A percentile compares a stretch with the other conserved stretches of the same genome.
phyloP scores from a whole-genome alignment of 2,113 vertebrate species.

The Mustela lutreola region DNA sequence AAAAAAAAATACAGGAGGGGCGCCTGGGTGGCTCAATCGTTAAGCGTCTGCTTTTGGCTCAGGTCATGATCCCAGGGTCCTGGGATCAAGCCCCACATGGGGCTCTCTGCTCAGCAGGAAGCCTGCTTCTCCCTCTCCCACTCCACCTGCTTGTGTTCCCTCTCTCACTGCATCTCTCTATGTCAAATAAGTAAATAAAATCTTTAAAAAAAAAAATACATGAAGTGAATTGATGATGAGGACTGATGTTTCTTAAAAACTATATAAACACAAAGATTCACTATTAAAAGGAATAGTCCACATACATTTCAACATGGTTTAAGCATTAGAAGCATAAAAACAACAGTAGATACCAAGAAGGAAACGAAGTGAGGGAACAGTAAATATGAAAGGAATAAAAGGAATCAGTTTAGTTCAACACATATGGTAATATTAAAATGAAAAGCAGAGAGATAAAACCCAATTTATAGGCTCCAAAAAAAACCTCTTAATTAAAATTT shows the following conservation, averaged over 20 bases:
- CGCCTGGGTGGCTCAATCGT: too few relatives aligned
- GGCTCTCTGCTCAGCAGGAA: too few relatives aligned
- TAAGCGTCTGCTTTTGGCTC: too few relatives aligned
- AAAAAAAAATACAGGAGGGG: neutral
- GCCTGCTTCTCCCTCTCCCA: too few relatives aligned
- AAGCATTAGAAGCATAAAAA: neutral
- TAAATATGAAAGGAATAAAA: neutral
- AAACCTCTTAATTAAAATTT: slow-evolving; percentile 19
- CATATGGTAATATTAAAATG: neutral
- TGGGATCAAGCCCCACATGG: too few relatives aligned
- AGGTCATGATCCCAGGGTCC: too few relatives aligned
- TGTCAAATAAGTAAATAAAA: too few relatives aligned
- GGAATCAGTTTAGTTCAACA: neutral
- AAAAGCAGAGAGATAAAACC: neutral
- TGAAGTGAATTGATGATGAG: neutral
- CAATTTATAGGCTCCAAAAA: slow-evolving; percentile 3
- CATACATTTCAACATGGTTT: neutral
- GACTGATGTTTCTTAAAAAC: slow-evolving; percentile 26
- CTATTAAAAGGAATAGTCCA: neutral
- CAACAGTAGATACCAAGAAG: neutral
- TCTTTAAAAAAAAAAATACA: neutral
- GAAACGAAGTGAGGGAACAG: neutral
- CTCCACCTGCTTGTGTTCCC: too few relatives aligned
- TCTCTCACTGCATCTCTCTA: too few relatives aligned
- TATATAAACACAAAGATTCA: slow-evolving; percentile 26